Evolutionary conservation across 2,113 vertebrate species (phyloP).

Genomic region (Bungarus multicinctus): DNA sequence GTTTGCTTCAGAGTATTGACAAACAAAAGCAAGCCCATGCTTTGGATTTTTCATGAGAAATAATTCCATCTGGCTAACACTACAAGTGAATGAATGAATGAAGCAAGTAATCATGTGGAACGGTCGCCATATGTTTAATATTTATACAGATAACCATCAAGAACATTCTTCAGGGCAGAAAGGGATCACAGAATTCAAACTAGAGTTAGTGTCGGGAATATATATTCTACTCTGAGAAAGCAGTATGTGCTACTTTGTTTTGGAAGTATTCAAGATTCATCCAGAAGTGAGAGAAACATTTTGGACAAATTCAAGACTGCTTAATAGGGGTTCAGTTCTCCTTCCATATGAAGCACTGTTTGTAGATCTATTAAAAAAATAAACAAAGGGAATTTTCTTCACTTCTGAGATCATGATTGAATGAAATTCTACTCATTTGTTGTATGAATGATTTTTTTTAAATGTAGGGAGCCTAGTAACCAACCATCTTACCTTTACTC

Average conservation of each 20-base stretch:
- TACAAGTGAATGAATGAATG: neutral
- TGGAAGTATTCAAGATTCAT: neutral
- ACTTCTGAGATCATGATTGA: neutral
- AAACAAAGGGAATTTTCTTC: neutral
- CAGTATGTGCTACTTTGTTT: neutral
- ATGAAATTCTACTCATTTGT: neutral
- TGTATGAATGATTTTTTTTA: neutral
- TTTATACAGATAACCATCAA: neutral
- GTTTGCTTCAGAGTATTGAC: neutral
- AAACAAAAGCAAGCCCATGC: neutral
- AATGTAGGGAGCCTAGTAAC: neutral
- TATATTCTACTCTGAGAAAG: neutral
- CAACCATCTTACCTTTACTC: neutral
- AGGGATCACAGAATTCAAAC: neutral
- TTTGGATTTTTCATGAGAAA: neutral
- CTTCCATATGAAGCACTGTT: neutral
- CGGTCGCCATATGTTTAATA: neutral
- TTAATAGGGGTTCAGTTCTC: neutral
- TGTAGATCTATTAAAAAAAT: neutral
- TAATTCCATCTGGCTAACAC: neutral
- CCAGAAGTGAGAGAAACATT: neutral
- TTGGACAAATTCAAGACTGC: neutral
- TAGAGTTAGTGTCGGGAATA: neutral
- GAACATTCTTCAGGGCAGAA: neutral
- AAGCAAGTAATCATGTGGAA: neutral